These are phyloP conservation scores for Elysia crispata DNA, from an alignment of 2,888 invertebrate genomes.

Conservation along the genomic window DNA sequence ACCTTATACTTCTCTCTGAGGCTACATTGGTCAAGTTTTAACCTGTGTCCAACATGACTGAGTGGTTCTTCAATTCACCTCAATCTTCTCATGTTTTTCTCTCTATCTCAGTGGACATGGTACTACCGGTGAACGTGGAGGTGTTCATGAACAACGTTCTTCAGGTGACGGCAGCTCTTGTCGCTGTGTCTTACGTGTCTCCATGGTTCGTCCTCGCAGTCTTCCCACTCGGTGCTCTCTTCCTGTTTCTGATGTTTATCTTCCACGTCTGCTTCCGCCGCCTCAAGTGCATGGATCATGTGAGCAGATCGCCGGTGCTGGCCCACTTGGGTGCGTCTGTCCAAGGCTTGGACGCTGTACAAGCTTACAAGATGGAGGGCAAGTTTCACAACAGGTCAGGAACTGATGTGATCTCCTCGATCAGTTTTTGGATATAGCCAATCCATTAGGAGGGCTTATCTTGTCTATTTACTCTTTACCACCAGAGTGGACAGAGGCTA, in stretches of 20 bases:
- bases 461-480: too few species aligned
- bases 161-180: conserved; percentile 86
- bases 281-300: conserved; percentile 79
- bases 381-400: conserved; percentile 58
- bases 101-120: conserved; percentile 64
- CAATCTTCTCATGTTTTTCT: too few species aligned
- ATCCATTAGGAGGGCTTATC: too few species aligned
- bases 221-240: conserved; percentile 74
- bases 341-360: conserved; percentile 82
- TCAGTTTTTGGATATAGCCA: too few species aligned
- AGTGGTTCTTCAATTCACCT: too few species aligned
- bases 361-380: conserved; percentile 81
- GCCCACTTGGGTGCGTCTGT: conserved; percentile 81
- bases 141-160: conserved; percentile 81
- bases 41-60: too few species aligned
- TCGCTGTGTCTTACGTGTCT: conserved; percentile 90
- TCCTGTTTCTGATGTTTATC: conserved; percentile 74
- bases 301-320: conserved; percentile 81
- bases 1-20: too few species aligned
- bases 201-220: conserved; percentile 80
- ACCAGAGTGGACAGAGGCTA: too few species aligned
- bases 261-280: conserved; percentile 77
- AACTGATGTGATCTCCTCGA: too few species aligned
- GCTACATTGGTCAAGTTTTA: too few species aligned
- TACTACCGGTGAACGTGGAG: conserved; percentile 81